phyloP scores from a whole-genome alignment of 1,140 invertebrate species.

The Alviniconcha marisindica region DNA sequence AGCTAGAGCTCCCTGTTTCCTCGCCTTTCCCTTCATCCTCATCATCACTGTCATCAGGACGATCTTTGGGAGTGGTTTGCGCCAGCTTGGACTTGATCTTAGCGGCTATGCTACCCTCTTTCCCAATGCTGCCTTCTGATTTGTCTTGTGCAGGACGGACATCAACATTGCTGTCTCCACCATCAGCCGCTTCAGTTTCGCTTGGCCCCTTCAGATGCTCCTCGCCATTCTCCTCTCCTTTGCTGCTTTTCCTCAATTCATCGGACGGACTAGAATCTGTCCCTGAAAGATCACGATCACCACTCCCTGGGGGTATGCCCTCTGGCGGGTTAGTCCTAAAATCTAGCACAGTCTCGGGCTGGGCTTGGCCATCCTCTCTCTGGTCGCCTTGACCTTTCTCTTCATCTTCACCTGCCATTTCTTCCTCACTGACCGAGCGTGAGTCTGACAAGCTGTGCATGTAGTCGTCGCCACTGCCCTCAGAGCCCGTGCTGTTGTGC shows the following conservation, averaged over 20 bases:
- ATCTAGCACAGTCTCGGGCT: conserved; percentile 36
- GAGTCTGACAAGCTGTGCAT: conserved; percentile 39
- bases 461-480: conserved; percentile 60
- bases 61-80: conserved; percentile 33
- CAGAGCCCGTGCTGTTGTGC: conserved; percentile 62
- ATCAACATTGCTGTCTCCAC: neutral
- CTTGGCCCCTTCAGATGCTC: neutral
- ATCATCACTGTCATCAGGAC: conserved; percentile 46
- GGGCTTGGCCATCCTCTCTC: neutral
- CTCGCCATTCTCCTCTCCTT: neutral
- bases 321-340: conserved; percentile 37
- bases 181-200: neutral
- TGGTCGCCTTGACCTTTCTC: conserved; percentile 10
- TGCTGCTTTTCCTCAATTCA: neutral
- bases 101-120: neutral
- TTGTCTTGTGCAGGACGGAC: neutral
- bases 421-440: conserved; percentile 41
- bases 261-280: neutral
- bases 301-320: neutral
- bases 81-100: conserved; percentile 33
- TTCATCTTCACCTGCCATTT: conserved; percentile 14
- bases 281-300: neutral
- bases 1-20: conserved; percentile 1
- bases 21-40: conserved; percentile 56
- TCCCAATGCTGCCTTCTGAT: neutral